Evolutionary conservation across 1,140 invertebrate genomes (phyloP).

Genomic region (Druon quercuslanigerum): DNA sequence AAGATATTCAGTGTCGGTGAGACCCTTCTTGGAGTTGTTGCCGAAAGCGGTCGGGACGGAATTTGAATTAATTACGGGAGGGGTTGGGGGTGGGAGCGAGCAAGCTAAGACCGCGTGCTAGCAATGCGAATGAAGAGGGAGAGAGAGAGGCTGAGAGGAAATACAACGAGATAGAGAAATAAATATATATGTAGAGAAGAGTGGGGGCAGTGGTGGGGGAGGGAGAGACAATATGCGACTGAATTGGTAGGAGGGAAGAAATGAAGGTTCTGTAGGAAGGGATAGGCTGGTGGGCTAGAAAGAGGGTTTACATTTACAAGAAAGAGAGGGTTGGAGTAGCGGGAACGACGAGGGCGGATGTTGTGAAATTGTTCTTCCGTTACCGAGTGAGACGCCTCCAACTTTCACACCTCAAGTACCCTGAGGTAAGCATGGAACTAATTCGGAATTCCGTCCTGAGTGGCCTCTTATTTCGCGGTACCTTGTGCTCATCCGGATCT

Average conservation of each 20-base stretch:
- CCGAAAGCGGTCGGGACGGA: conserved; percentile 57
- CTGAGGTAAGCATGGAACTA: conserved; percentile 66
- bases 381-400: conserved; percentile 66
- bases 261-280: not conserved
- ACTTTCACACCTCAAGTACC: conserved; percentile 69
- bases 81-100: conserved; percentile 43
- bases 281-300: conserved; percentile 22
- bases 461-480: conserved; percentile 66
- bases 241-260: conserved; percentile 6
- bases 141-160: conserved; percentile 32
- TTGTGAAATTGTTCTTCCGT: conserved; percentile 70
- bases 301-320: conserved; percentile 43
- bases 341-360: conserved; percentile 60
- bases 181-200: conserved; percentile 33
- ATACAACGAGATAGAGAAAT: conserved; percentile 34
- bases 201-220: conserved; percentile 34
- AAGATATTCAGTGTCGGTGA: conserved; percentile 46
- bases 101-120: conserved; percentile 45
- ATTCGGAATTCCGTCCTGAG: conserved; percentile 66
- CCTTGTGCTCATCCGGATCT: conserved; percentile 59
- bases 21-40: conserved; percentile 52
- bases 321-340: conserved; percentile 50
- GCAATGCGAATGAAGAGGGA: conserved; percentile 39
- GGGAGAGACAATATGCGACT: not conserved
- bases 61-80: conserved; percentile 65